Evolutionary conservation across 1,140 invertebrate genomes (phyloP).

Genomic region (Cydia splendana): DNA sequence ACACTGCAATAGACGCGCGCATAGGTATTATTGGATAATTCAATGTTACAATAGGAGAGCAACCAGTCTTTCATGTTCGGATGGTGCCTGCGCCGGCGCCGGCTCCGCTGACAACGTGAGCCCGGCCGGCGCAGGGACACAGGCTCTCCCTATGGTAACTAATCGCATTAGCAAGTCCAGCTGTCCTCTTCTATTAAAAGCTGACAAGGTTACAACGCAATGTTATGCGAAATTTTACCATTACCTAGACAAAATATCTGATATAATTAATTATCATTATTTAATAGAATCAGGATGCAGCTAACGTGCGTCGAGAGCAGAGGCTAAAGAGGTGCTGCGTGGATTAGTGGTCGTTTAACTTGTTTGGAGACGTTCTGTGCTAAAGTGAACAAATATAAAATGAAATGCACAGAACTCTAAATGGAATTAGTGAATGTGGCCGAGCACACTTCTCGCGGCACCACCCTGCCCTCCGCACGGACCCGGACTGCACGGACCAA

Average conservation of each 20-base stretch:
- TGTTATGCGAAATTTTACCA: too few species aligned
- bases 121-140: neutral
- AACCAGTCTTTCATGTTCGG: neutral
- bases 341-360: constrained; percentile 44
- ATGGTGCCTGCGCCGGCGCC: neutral
- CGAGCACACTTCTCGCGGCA: constrained; percentile 37
- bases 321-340: constrained; percentile 42
- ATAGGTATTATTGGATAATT: constrained; percentile 29
- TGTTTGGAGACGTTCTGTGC: neutral
- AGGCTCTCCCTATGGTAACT: neutral
- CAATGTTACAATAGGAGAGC: constrained; percentile 14
- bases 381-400: neutral
- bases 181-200: constrained; percentile 6
- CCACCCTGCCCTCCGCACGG: constrained; percentile 31
- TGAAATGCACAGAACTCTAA: neutral
- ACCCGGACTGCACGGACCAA: constrained; percentile 73
- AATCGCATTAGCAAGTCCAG: neutral
- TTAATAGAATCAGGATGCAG: constrained; percentile 12
- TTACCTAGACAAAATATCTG: neutral
- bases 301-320: neutral
- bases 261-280: neutral
- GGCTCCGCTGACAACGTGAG: neutral
- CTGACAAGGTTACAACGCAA: neutral
- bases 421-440: neutral
- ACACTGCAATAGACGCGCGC: constrained; percentile 20